These are phyloP conservation scores for Actinia equina DNA, from an alignment of 64 coral and sea anemone genomes.

Conservation along the genomic window DNA sequence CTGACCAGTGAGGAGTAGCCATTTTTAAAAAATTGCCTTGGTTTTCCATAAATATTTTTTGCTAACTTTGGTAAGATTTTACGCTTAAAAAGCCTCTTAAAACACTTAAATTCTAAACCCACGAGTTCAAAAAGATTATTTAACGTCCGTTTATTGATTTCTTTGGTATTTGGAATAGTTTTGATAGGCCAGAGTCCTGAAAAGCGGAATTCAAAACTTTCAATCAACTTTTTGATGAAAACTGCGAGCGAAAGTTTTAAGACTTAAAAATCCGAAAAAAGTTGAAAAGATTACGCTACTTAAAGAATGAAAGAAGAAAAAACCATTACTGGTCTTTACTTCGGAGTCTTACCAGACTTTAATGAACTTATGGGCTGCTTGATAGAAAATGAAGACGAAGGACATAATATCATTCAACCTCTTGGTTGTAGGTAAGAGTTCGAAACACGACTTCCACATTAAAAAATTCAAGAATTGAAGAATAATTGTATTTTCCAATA, in stretches of 20 bases:
- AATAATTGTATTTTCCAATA: too few relatives aligned
- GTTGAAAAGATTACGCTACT: too few relatives aligned
- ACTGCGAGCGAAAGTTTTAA: too few relatives aligned
- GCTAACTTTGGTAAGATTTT: too few relatives aligned
- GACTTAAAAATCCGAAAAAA: not conserved
- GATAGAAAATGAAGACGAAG: conserved; percentile 42
- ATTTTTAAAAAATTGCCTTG: not conserved
- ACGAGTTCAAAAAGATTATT: not conserved
- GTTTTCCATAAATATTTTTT: not conserved
- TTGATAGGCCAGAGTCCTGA: too few relatives aligned
- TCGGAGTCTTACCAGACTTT: conserved; percentile 62
- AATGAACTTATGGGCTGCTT: conserved; percentile 41
- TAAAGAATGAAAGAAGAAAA: conserved; percentile 44
- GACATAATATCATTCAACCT: conserved; percentile 60
- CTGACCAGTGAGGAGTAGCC: not conserved
- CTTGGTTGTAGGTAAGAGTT: conserved; percentile 65
- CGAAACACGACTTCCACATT: too few relatives aligned
- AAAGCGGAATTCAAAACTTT: too few relatives aligned
- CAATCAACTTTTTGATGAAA: too few relatives aligned
- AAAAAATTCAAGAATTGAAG: too few relatives aligned
- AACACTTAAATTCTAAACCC: not conserved
- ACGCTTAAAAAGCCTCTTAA: not conserved
- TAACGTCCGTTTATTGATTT: not conserved
- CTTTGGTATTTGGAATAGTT: too few relatives aligned
- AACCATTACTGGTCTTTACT: conserved; percentile 58